Evolutionary conservation across 2,113 vertebrate genomes (phyloP).

Genomic region (Indicator indicator): DNA sequence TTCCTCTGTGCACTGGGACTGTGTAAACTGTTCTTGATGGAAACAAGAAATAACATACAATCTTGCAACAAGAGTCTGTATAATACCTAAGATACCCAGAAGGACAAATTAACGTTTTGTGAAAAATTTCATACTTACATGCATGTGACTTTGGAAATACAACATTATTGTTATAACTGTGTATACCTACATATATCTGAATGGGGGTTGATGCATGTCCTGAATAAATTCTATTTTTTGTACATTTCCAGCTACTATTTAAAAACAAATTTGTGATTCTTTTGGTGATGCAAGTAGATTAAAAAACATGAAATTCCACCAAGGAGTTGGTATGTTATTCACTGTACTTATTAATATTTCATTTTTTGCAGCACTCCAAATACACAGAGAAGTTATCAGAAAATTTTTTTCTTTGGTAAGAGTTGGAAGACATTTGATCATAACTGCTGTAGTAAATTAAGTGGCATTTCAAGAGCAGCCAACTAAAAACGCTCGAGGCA

Average conservation of each 20-base stretch:
- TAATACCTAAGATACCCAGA: background rate
- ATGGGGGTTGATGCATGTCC: background rate
- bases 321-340: background rate
- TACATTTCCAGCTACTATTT: background rate
- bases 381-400: slow-evolving; percentile 16
- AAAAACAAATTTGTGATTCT: background rate
- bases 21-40: background rate
- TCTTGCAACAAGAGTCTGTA: background rate
- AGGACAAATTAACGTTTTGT: slow-evolving; percentile 4
- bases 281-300: background rate
- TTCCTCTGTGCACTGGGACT: background rate
- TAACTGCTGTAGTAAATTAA: slow-evolving; percentile 64
- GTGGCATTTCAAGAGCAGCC: slow-evolving; percentile 43
- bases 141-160: background rate
- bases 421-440: slow-evolving; percentile 54
- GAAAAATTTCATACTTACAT: background rate
- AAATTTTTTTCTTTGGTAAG: background rate
- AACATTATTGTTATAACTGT: background rate
- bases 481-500: slow-evolving; percentile 52
- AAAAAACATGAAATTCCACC: slow-evolving; percentile 16
- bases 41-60: background rate
- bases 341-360: slow-evolving; percentile 48
- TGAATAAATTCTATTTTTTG: background rate
- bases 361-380: slow-evolving; percentile 26
- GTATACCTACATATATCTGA: background rate